Percentiles rank a stretch among this genome's conserved stretches.
phyloP scores from a whole-genome alignment of 1,140 invertebrate genomes.

The Paracyclopina nana region DNA sequence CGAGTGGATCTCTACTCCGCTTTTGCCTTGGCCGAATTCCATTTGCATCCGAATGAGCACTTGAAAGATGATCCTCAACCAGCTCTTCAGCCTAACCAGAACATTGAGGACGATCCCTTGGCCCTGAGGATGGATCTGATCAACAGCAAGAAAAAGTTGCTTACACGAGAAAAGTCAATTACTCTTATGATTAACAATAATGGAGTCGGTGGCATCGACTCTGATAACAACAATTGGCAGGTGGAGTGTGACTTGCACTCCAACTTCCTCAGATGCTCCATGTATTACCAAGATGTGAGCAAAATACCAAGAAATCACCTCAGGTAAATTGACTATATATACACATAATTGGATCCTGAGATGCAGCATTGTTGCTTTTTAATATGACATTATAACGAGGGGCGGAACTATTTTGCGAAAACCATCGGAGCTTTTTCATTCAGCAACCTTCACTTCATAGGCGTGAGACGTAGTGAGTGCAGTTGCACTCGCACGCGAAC shows the following conservation, averaged over 20 bases:
- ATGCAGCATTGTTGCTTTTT: background rate
- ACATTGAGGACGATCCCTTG: no score
- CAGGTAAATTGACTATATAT: background rate
- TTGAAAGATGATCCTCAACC: no score
- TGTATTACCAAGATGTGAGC: background rate
- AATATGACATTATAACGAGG: background rate
- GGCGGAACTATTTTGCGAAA: background rate
- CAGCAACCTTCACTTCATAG: no score
- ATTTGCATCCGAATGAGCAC: no score
- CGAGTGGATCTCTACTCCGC: conserved; percentile 4
- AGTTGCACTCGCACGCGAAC: no score
- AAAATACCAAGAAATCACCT: conserved; percentile 10
- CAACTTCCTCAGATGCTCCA: conserved; percentile 1
- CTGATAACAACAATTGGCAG: background rate
- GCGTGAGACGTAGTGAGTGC: no score
- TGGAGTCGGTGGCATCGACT: background rate
- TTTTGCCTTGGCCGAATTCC: conserved; percentile 6
- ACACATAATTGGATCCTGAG: background rate
- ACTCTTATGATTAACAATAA: no score
- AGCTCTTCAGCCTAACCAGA: no score
- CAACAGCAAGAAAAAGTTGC: no score
- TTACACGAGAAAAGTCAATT: no score
- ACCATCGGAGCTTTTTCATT: no score
- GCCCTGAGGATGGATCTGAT: no score
- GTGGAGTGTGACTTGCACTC: conserved; percentile 6